A percentile compares a stretch with the other conserved stretches of the same genome.
Evolutionary conservation across 2,113 vertebrate genomes (phyloP).

Genomic region (Desmodus rotundus): DNA sequence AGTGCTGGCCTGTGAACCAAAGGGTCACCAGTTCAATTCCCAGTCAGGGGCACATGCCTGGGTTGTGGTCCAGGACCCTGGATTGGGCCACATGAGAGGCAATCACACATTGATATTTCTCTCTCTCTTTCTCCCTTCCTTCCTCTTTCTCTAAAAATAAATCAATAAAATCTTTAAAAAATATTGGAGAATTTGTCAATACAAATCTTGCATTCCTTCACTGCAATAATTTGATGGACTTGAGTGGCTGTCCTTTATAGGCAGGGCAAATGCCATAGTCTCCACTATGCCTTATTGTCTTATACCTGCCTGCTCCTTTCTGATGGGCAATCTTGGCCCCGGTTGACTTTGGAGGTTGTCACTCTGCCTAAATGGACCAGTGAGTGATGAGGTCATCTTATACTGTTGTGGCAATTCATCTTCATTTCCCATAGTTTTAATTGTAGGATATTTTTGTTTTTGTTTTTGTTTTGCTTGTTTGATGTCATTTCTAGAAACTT

Average conservation of each 20-base stretch:
- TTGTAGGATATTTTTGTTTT: neutral
- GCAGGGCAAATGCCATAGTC: neutral
- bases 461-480: neutral
- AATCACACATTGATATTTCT: too few species aligned
- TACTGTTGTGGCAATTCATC: neutral
- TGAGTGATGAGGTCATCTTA: neutral
- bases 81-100: too few species aligned
- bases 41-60: too few species aligned
- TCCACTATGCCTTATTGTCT: neutral
- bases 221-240: neutral
- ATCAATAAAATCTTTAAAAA: neutral
- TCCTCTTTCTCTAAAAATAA: too few species aligned
- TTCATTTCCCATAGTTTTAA: neutral
- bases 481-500: neutral
- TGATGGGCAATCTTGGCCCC: neutral
- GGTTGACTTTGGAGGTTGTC: neutral
- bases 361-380: neutral
- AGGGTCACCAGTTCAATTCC: too few species aligned
- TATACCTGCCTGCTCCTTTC: neutral
- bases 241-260: neutral
- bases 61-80: too few species aligned
- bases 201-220: neutral
- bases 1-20: too few species aligned
- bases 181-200: neutral
- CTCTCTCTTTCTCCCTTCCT: too few species aligned